Base-by-base conservation (phyloP, 2,888 invertebrate species). In the Drepana falcataria region DNA sequence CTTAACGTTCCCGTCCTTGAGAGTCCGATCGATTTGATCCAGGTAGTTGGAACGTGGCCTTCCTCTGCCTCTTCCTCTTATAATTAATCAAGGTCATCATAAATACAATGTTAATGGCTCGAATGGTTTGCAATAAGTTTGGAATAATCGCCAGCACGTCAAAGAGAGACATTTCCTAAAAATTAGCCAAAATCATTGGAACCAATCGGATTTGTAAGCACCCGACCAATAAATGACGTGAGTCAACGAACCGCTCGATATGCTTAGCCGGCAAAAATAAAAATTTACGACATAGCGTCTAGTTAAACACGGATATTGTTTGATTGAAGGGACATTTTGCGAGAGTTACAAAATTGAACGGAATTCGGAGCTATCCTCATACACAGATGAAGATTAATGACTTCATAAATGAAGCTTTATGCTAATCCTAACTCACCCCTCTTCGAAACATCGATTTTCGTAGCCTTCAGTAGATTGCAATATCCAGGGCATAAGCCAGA, bases 321-420 rank as follows among this genome's bases (percentile, higher is more conserved):
- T 49, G 52, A 35, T 57, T 58, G 56, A 53, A 41, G 55, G 53
- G 44, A 52, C 65, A 65, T 59, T 65, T 68, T 57, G 61, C 57
- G 64, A 60, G 59, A 66, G 69, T 59, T 59, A 66, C 60, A 61
- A 70, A 69, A 65, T 40, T n/a, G n/a, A n/a, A n/a, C n/a, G n/a
- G n/a, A n/a, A n/a, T n/a, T n/a, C n/a, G n/a, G n/a, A n/a, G n/a
- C n/a, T n/a, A n/a, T n/a, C n/a, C n/a, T n/a, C n/a, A n/a, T n/a
- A n/a, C n/a, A n/a, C n/a, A n/a, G n/a, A n/a, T n/a, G n/a, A n/a
- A n/a, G n/a, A n/a, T n/a, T n/a, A n/a, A n/a, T n/a, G n/a, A n/a
- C n/a, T n/a, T n/a, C n/a, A n/a, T n/a, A n/a, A n/a, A n/a, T n/a
- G n/a, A n/a, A n/a, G n/a, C n/a, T n/a, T n/a, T n/a, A n/a, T n/a